Evolutionary conservation across 1,140 invertebrate genomes (phyloP).

Genomic region (Cherax destructor): DNA sequence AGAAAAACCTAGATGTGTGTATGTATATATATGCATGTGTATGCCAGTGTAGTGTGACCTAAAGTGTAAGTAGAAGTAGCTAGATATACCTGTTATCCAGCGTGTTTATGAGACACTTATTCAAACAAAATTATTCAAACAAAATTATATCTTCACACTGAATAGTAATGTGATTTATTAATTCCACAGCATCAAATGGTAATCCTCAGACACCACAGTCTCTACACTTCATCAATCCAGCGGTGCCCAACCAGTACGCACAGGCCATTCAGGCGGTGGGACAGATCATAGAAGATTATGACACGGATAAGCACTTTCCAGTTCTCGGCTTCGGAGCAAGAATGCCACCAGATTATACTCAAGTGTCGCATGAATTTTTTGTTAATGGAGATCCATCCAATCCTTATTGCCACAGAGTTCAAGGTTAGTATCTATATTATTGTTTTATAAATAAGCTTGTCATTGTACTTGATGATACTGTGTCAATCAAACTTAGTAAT

Average conservation of each 20-base stretch:
- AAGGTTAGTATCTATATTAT: slow-evolving; percentile 72
- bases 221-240: slow-evolving; percentile 79
- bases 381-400: slow-evolving; percentile 79
- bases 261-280: slow-evolving; percentile 80
- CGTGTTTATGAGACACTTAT: no score
- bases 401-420: slow-evolving; percentile 78
- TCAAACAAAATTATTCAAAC: no score
- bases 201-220: slow-evolving; percentile 79
- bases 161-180: background rate
- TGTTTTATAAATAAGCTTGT: background rate
- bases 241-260: slow-evolving; percentile 79
- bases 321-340: slow-evolving; percentile 74
- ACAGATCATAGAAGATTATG: slow-evolving; percentile 82
- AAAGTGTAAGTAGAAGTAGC: no score
- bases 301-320: slow-evolving; percentile 75
- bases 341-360: slow-evolving; percentile 77
- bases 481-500: background rate
- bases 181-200: slow-evolving; percentile 80
- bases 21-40: no score
- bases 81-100: no score
- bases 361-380: slow-evolving; percentile 80
- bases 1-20: no score
- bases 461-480: background rate
- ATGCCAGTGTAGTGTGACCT: no score
- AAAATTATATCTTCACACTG: no score